Evolutionary conservation across 1,140 invertebrate species (phyloP).

Genomic region (Forficula auricularia): DNA sequence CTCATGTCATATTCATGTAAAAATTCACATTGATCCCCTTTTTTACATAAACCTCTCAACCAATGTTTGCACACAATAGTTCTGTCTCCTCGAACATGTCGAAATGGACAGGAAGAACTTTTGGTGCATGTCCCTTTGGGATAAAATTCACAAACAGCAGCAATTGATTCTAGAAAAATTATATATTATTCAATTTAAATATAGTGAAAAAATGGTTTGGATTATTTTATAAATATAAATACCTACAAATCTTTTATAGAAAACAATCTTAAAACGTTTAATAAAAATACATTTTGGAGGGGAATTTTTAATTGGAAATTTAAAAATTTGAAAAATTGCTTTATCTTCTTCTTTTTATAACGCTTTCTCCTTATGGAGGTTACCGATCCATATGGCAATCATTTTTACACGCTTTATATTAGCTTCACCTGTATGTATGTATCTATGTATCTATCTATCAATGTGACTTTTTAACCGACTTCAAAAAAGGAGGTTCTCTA

Average conservation of each 20-base stretch:
- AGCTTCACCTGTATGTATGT: no score
- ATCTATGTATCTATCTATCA: no score
- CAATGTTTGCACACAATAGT: slow-evolving; percentile 99
- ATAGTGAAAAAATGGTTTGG: background rate
- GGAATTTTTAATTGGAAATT: no score
- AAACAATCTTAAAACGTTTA: no score
- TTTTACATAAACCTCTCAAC: slow-evolving; percentile 96
- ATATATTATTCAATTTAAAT: background rate
- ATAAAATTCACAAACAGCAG: slow-evolving; percentile 91
- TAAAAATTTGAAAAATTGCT: no score
- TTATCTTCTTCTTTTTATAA: no score
- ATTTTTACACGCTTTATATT: no score
- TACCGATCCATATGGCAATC: no score
- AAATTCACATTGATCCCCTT: slow-evolving; percentile 99
- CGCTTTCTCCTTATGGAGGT: no score
- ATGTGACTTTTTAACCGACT: no score
- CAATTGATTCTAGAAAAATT: slow-evolving; percentile 68
- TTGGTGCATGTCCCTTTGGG: slow-evolving; percentile 61
- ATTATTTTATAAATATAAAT: background rate
- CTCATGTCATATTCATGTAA: slow-evolving; percentile 99
- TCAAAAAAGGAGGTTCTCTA: no score
- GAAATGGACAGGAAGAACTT: slow-evolving; percentile 81
- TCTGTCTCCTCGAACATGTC: slow-evolving; percentile 90
- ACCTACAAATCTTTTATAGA: background rate
- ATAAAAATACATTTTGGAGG: no score